These are phyloP conservation scores for Cremastinae sp. DNA, from an alignment of 2,888 invertebrate species.

Conservation along the genomic window DNA sequence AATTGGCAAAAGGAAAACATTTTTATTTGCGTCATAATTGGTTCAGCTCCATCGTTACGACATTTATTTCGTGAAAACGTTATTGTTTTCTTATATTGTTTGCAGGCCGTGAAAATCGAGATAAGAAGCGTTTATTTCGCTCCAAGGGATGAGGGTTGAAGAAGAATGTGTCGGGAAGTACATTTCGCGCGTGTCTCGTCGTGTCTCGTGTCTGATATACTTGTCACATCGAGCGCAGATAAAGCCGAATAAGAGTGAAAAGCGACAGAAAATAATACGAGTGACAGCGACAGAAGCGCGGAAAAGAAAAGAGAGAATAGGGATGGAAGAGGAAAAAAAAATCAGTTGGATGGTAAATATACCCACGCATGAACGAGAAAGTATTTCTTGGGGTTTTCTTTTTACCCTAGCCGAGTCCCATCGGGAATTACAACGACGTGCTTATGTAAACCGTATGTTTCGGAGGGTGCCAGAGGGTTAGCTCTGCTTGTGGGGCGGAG, in stretches of 20 bases:
- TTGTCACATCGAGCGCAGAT: constrained; percentile 18
- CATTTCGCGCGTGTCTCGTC: not conserved
- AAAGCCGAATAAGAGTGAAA: not conserved
- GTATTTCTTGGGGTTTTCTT: constrained; percentile 62
- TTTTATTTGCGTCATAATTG: too few species aligned
- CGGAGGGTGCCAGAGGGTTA: constrained; percentile 57
- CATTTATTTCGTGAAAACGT: not conserved
- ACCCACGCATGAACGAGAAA: constrained; percentile 55
- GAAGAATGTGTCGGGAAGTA: constrained; percentile 4
- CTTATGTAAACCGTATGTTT: constrained; percentile 74
- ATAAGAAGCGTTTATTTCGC: constrained; percentile 5
- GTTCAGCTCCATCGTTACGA: too few species aligned
- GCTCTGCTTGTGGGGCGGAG: constrained; percentile 36
- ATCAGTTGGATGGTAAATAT: constrained; percentile 11
- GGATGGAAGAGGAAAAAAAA: constrained; percentile 9
- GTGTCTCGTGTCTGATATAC: constrained; percentile 17
- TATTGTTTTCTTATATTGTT: not conserved
- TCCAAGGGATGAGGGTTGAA: constrained; percentile 2
- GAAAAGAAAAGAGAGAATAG: constrained; percentile 1
- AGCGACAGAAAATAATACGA: constrained; percentile 5
- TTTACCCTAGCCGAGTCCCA: constrained; percentile 58
- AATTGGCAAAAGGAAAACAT: too few species aligned
- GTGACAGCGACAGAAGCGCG: not conserved
- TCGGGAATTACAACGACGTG: constrained; percentile 70
- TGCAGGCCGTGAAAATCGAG: constrained; percentile 21